Percentiles rank a stretch among this genome's conserved stretches.
Evolutionary conservation across 2,797 vertebrate genomes (phyloP).

Genomic region (Sebastes minor): DNA sequence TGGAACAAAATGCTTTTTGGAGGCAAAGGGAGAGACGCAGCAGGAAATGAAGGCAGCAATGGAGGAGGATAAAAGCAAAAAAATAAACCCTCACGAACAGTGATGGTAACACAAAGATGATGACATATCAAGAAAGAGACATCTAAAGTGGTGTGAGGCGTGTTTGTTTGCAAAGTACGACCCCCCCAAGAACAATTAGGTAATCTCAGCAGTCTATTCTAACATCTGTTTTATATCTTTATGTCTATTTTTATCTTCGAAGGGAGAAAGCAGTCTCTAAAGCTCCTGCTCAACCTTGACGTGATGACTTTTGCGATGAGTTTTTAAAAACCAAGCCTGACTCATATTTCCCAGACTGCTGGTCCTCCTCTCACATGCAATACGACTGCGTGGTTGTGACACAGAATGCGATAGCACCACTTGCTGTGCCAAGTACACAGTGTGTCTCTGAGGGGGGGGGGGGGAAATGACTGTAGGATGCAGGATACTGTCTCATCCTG

Average conservation of each 20-base stretch:
- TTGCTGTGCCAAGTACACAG: conserved; percentile 74
- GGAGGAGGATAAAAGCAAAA: conserved; percentile 9
- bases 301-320: conserved; percentile 43
- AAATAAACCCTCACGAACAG: neutral
- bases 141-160: conserved; percentile 1
- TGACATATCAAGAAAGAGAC: conserved; percentile 30
- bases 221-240: neutral
- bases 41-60: conserved; percentile 17
- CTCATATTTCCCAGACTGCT: conserved; percentile 71
- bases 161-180: conserved; percentile 8
- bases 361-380: conserved; percentile 66
- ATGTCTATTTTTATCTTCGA: conserved; percentile 1
- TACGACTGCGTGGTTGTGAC: conserved; percentile 62
- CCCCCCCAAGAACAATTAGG: neutral
- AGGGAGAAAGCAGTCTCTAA: conserved; percentile 11
- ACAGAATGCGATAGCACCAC: conserved; percentile 71
- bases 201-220: conserved; percentile 5
- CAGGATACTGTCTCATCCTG: conserved; percentile 55
- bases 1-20: conserved; percentile 30
- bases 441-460: conserved; percentile 43
- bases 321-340: conserved; percentile 59
- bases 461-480: conserved; percentile 25
- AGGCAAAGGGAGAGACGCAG: conserved; percentile 11
- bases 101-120: conserved; percentile 3
- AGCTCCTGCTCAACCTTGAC: conserved; percentile 35